phyloP scores from a whole-genome alignment of 2,797 vertebrate genomes.

The Pangasius larnaudii region DNA sequence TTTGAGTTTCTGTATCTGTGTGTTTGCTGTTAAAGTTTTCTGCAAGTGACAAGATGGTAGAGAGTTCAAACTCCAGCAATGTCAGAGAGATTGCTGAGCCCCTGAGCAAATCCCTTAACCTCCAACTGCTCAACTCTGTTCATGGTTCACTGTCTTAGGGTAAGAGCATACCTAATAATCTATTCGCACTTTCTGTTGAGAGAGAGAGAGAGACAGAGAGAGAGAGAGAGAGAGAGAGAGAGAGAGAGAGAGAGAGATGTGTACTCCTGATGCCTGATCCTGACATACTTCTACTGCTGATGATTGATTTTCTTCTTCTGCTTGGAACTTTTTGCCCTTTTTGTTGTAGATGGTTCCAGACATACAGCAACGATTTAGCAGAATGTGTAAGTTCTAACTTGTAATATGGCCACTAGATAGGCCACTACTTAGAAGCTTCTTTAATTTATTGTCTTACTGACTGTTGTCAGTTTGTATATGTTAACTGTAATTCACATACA shows the following conservation, averaged over 20 bases:
- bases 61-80: not conserved
- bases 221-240: not conserved
- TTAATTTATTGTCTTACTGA: not conserved
- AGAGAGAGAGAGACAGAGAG: not conserved
- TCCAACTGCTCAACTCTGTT: not conserved
- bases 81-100: not conserved
- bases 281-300: not conserved
- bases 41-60: not conserved
- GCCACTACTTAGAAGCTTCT: not conserved
- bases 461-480: not conserved
- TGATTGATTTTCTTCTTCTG: not conserved
- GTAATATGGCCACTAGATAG: not conserved
- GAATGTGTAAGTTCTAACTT: not conserved
- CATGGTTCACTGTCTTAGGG: not conserved
- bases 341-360: not conserved
- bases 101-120: constrained; percentile 12
- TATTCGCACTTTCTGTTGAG: not conserved
- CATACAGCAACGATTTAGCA: not conserved
- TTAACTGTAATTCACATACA: not conserved
- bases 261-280: not conserved
- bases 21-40: constrained; percentile 1
- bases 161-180: not conserved
- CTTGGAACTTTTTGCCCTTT: not conserved
- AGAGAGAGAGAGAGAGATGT: not conserved
- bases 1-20: not conserved